phyloP scores from a whole-genome alignment of 1,140 invertebrate species.

The Zophobas atratus region DNA sequence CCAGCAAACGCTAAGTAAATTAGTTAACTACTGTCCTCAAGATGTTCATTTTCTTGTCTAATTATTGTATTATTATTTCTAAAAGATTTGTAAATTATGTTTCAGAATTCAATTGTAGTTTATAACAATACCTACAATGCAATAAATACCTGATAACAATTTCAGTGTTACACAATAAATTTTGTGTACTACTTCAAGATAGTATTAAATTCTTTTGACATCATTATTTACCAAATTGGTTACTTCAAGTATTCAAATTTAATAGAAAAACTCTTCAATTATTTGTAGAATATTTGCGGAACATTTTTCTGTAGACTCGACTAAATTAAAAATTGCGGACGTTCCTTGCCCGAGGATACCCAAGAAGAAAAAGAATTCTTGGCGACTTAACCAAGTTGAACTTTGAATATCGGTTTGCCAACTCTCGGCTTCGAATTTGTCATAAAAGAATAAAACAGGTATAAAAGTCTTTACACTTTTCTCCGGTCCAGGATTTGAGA shows the following conservation, averaged over 20 bases:
- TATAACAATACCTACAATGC: too few species aligned
- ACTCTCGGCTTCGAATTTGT: slow-evolving; percentile 33
- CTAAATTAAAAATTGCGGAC: slow-evolving; percentile 36
- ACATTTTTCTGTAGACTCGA: slow-evolving; percentile 4
- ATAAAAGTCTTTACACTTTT: slow-evolving; percentile 42
- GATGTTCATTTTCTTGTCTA: too few species aligned
- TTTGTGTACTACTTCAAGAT: too few species aligned
- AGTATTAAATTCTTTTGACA: too few species aligned
- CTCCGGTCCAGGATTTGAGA: slow-evolving; percentile 29
- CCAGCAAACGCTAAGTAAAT: too few species aligned
- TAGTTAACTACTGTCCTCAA: too few species aligned
- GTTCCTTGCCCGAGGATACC: slow-evolving; percentile 5
- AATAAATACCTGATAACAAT: too few species aligned
- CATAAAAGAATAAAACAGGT: slow-evolving; percentile 43
- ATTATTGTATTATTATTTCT: too few species aligned
- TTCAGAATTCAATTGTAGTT: too few species aligned
- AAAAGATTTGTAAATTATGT: too few species aligned
- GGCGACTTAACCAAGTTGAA: slow-evolving; percentile 31
- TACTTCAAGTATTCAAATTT: too few species aligned
- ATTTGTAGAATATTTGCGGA: slow-evolving; percentile 25
- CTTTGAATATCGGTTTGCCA: slow-evolving; percentile 39
- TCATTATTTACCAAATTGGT: not conserved
- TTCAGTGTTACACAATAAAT: too few species aligned
- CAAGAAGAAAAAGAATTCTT: slow-evolving; percentile 10
- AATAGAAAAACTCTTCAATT: not conserved